phyloP scores from a whole-genome alignment of 2,888 invertebrate species.

The Gortyna flavago region DNA sequence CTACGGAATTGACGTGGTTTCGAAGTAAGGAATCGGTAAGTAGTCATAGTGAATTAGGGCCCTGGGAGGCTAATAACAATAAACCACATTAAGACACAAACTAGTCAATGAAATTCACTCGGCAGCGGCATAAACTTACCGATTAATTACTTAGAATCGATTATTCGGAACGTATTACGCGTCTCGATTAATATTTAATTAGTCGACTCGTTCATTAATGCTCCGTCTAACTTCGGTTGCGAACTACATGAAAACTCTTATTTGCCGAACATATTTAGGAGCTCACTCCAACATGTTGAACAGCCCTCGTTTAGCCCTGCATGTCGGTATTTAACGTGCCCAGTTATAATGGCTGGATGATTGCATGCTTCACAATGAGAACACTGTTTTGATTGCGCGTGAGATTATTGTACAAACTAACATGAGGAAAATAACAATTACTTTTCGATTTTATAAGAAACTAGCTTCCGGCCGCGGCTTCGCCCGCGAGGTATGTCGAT shows the following conservation, averaged over 20 bases:
- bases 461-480: too few relatives aligned
- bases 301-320: constrained; percentile 21
- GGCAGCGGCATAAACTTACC: constrained; percentile 29
- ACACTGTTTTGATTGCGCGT: constrained; percentile 48
- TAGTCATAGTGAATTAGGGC: too few relatives aligned
- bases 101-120: constrained; percentile 37
- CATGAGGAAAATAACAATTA: constrained; percentile 23
- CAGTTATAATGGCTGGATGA: constrained; percentile 32
- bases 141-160: constrained; percentile 54
- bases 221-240: constrained; percentile 45
- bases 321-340: constrained; percentile 39
- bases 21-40: too few relatives aligned
- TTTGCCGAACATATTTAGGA: constrained; percentile 53
- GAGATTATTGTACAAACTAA: constrained; percentile 28
- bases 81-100: constrained; percentile 23
- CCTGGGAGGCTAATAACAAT: too few relatives aligned
- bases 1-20: too few relatives aligned
- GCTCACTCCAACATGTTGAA: constrained; percentile 42
- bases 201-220: constrained; percentile 61
- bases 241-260: constrained; percentile 54
- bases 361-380: constrained; percentile 43
- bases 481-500: too few relatives aligned
- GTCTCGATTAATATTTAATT: constrained; percentile 68
- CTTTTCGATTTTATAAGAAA: constrained; percentile 11
- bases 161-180: constrained; percentile 46